Evolutionary conservation across 2,797 vertebrate species (phyloP).

Genomic region (Dermochelys coriacea): DNA sequence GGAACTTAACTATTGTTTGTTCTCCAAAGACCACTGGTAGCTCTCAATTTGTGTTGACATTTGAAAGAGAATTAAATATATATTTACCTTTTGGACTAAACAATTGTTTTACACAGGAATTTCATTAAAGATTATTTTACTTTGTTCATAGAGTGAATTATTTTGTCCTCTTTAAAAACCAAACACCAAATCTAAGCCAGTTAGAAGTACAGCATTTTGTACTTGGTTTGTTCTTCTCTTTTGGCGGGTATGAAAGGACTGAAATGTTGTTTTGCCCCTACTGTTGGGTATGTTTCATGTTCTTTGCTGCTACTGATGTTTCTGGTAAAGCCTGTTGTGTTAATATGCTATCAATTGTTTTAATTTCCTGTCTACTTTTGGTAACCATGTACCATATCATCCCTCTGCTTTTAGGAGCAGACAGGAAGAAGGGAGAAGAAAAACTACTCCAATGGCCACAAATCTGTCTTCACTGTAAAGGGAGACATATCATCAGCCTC

Average conservation of each 20-base stretch:
- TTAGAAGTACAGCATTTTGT: neutral
- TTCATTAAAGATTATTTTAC: constrained; percentile 82
- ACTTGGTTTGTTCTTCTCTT: neutral
- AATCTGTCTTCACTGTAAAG: neutral
- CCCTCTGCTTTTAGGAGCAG: neutral
- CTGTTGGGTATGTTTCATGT: neutral
- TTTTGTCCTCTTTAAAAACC: constrained; percentile 39
- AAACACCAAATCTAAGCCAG: constrained; percentile 17
- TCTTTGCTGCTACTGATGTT: neutral
- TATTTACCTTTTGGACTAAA: constrained; percentile 80
- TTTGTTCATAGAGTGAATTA: constrained; percentile 63
- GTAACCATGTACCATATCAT: neutral
- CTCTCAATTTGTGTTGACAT: constrained; percentile 65
- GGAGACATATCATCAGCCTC: neutral
- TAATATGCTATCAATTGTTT: neutral
- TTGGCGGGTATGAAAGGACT: neutral
- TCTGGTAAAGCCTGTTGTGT: neutral
- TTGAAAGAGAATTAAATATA: constrained; percentile 69
- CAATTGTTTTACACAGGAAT: constrained; percentile 75
- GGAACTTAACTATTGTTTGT: constrained; percentile 76
- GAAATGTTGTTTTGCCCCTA: neutral
- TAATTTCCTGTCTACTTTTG: neutral
- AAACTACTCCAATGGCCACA: neutral
- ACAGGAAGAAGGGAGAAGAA: neutral
- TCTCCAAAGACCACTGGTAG: constrained; percentile 77